Base-by-base conservation (phyloP, 2,797 vertebrate species). In the Streptopelia turtur region DNA sequence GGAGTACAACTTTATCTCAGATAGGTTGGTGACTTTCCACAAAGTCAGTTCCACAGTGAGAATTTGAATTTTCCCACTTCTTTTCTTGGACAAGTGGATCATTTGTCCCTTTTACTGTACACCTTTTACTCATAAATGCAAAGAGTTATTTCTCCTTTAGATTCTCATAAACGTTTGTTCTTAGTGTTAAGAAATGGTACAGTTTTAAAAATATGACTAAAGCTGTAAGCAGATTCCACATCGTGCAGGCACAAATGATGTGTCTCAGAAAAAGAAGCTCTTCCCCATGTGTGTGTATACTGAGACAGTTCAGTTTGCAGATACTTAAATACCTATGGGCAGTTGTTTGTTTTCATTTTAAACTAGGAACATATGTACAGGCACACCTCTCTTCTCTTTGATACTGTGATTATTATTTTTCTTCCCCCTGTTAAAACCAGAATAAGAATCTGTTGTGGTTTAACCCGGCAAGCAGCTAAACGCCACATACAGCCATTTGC, bases 331-430 rank as follows among this genome's bases (percentile, higher is more conserved):
- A 90, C 41, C 50, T 70, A 47, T 47, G 61, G 84, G 30, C 41
- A 33, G 50, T 83, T 3, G 4, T 89, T 95, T 91, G n/a, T 84
- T 94, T 96, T 84, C 69, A 83, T 41, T 93, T 95, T 82, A 75
- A 83, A 83, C 82, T 63, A 75, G 89, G 83, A 93, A 57, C 52
- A 82, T 61, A 59, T 7, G 10, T 70, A 53, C 59, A 86, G 41
- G 69, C 45, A 64, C 11, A 59, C 13, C 87, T 89, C 76, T 22
- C 74, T 93, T 92, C 65, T 78, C 66, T 89, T 81, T 89, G 61
- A 91, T 89, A 72, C 21, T 71, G 10, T 56, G 16, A 8, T 33
- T 81, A 20, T 45, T 45, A 18, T 45, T 20, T 20, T 45, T 45
- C 33, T 23, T 64, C 72, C 64, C 72, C 24, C 63, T 69, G 20